Conservation (phyloP, 2,113 vertebrate genomes). For the Lynx canadensis region DNA sequence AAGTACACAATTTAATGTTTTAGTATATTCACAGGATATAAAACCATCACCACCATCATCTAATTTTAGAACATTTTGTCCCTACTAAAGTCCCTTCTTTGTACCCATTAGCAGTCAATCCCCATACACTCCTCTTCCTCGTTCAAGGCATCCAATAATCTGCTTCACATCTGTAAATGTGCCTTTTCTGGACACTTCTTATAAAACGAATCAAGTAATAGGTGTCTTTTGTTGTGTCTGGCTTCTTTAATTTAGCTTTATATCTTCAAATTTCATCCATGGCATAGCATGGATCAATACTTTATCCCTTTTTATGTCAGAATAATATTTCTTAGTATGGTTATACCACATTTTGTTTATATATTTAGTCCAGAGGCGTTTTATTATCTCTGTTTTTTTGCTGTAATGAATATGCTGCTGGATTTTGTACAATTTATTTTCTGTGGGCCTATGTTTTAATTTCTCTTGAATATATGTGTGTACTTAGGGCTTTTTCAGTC, state of each 20-base stretch:
- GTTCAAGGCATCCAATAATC: not conserved
- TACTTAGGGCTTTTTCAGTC: not conserved
- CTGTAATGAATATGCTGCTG: not conserved
- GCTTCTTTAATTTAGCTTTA: not conserved
- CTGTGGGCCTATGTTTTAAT: not conserved
- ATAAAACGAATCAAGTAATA: not conserved
- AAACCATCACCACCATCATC: not conserved
- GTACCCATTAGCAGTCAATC: not conserved
- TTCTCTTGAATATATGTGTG: not conserved
- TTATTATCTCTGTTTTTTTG: not conserved
- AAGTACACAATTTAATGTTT: not conserved
- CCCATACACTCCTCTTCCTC: not conserved
- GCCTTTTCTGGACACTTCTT: not conserved
- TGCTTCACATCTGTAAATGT: not conserved
- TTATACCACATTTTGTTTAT: not conserved
- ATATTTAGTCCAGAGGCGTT: not conserved
- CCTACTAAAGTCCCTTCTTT: not conserved
- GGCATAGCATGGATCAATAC: not conserved
- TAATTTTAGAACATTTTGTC: slow-evolving; percentile 3
- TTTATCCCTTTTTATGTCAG: not conserved
- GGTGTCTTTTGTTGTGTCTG: not conserved
- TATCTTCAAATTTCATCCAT: not conserved
- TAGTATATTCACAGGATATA: not conserved
- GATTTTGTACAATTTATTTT: not conserved
- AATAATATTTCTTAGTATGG: not conserved